Evolutionary conservation across 2,797 vertebrate genomes (phyloP).

Genomic region (Meriones psammophilus): DNA sequence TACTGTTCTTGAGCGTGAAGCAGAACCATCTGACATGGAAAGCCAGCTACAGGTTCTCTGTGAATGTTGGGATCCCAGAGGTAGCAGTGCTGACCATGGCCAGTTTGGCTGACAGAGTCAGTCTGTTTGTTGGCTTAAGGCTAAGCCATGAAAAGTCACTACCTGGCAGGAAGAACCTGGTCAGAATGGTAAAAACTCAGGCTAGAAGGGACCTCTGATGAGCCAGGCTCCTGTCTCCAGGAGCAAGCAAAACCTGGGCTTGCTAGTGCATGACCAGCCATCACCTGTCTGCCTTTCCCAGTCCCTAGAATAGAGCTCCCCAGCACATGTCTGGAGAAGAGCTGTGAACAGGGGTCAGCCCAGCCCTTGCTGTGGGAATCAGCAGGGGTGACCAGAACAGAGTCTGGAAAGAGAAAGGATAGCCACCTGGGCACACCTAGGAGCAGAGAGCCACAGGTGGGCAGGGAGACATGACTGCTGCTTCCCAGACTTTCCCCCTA

Average conservation of each 20-base stretch:
- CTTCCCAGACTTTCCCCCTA: not conserved
- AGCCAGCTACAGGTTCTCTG: rapidly evolving
- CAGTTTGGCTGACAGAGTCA: not conserved
- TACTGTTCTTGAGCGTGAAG: not conserved
- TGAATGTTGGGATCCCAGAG: not conserved
- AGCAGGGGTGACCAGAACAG: not conserved
- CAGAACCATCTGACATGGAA: not conserved
- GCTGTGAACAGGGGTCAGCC: not conserved
- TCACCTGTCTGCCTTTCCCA: not conserved
- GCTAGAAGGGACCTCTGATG: not conserved
- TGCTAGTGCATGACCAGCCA: not conserved
- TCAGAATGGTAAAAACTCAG: not conserved
- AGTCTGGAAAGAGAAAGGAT: not conserved
- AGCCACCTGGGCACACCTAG: not conserved
- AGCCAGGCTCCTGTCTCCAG: not conserved
- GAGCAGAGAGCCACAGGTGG: not conserved
- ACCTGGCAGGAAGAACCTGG: not conserved
- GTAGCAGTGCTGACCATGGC: not conserved
- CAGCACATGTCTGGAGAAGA: not conserved
- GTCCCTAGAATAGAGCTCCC: not conserved
- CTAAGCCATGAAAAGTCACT: not conserved
- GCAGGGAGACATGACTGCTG: not conserved
- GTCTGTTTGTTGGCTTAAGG: not conserved
- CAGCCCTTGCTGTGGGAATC: not conserved
- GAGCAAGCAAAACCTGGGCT: not conserved